Conservation (phyloP, 2,797 vertebrate genomes). For the Hippoglossus hippoglossus region DNA sequence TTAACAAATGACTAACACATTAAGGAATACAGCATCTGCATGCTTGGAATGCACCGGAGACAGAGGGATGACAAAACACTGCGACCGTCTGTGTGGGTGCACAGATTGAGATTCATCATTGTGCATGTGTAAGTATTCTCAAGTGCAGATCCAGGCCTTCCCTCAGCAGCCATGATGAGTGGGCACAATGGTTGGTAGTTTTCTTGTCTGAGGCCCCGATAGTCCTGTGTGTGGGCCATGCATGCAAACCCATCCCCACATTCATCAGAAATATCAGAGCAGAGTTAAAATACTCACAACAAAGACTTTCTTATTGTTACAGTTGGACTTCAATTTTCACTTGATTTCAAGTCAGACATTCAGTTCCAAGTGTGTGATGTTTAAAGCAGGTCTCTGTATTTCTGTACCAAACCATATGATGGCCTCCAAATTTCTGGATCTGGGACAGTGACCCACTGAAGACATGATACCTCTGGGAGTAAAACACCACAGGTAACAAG, state of each 20-base stretch:
- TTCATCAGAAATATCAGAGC: conserved; percentile 45
- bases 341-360: conserved; percentile 15
- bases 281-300: conserved; percentile 24
- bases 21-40: conserved; percentile 41
- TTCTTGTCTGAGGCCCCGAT: conserved; percentile 49
- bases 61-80: conserved; percentile 50
- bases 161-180: conserved; percentile 54
- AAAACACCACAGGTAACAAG: conserved; percentile 28
- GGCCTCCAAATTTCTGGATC: conserved; percentile 44
- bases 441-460: conserved; percentile 58
- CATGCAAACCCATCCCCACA: conserved; percentile 41
- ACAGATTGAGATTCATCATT: conserved; percentile 44
- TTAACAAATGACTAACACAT: conserved; percentile 23
- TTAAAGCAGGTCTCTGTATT: not conserved
- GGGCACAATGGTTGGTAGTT: conserved; percentile 62
- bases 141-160: conserved; percentile 59
- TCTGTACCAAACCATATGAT: conserved; percentile 12
- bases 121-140: conserved; percentile 47
- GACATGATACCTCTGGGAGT: conserved; percentile 31
- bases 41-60: conserved; percentile 32
- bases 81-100: conserved; percentile 61
- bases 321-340: not conserved
- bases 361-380: not conserved
- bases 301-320: conserved; percentile 26
- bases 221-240: conserved; percentile 54